A percentile compares a stretch with the other conserved stretches of the same genome.
These are phyloP conservation scores for Ichneumoninae sp. DNA, from an alignment of 2,888 invertebrate species.

Conservation along the genomic window DNA sequence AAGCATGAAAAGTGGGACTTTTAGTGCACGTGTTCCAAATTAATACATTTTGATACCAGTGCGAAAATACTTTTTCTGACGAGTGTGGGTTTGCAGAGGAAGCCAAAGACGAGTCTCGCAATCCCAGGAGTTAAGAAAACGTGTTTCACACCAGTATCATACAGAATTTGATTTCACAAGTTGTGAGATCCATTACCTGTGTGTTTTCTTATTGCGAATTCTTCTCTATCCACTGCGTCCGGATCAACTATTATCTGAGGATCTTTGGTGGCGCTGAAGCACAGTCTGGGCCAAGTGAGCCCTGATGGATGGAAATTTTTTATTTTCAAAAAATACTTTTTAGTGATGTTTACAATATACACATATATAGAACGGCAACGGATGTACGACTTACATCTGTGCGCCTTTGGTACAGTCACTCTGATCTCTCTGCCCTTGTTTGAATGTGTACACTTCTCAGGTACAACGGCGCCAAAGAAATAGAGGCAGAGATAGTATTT, in stretches of 20 bases:
- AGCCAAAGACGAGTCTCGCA: no score
- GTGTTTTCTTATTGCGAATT: background rate
- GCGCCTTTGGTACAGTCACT: slow-evolving; percentile 76
- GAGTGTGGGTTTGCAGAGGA: no score
- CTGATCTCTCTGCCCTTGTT: slow-evolving; percentile 79
- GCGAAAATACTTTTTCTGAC: no score
- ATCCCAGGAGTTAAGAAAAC: no score
- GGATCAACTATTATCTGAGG: slow-evolving; percentile 72
- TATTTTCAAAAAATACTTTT: background rate
- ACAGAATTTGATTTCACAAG: no score
- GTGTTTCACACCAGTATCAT: no score
- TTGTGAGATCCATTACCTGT: background rate
- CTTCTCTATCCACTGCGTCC: slow-evolving; percentile 66
- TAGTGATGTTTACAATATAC: background rate
- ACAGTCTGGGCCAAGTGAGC: slow-evolving; percentile 78
- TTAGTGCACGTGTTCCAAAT: no score
- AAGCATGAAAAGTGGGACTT: no score
- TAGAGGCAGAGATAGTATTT: slow-evolving; percentile 76
- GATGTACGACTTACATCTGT: slow-evolving; percentile 75
- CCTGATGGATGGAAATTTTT: slow-evolving; percentile 67
- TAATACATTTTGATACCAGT: no score
- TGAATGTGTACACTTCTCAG: slow-evolving; percentile 75
- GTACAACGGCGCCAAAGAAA: slow-evolving; percentile 79
- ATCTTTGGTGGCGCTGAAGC: slow-evolving; percentile 68
- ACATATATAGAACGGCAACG: background rate